These are phyloP conservation scores for Chaitophorus viminalis DNA, from an alignment of 2,888 invertebrate genomes.

Conservation along the genomic window DNA sequence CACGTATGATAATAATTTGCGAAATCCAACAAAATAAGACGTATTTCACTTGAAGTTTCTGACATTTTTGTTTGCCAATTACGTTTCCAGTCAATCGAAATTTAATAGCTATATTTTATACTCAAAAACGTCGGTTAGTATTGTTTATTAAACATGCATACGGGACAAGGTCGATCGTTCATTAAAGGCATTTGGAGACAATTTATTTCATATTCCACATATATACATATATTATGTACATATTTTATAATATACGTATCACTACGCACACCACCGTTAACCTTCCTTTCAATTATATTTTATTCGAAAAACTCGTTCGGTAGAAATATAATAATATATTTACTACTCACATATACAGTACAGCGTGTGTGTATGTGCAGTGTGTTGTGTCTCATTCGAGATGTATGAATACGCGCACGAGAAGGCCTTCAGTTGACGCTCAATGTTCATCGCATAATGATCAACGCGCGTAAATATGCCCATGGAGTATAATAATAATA, in stretches of 20 bases:
- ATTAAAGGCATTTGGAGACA: slow-evolving; percentile 46
- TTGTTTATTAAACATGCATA: slow-evolving; percentile 45
- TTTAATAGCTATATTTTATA: neutral
- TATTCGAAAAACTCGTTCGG: slow-evolving; percentile 42
- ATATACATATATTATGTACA: neutral
- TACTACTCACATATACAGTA: no score
- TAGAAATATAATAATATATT: neutral
- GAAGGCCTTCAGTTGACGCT: slow-evolving; percentile 38
- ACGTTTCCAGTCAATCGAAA: neutral
- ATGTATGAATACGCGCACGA: neutral
- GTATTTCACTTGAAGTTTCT: no score
- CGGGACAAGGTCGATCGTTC: slow-evolving; percentile 23
- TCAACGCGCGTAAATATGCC: neutral
- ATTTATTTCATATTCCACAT: slow-evolving; percentile 23
- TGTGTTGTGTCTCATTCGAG: neutral
- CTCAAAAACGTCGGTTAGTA: neutral
- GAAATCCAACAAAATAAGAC: no score
- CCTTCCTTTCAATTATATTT: slow-evolving; percentile 43
- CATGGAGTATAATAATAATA: neutral
- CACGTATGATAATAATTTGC: no score
- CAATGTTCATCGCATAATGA: slow-evolving; percentile 10
- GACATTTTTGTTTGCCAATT: neutral
- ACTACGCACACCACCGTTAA: neutral
- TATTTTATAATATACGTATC: neutral
- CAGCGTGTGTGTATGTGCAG: no score